Conservation (phyloP, 2,888 invertebrate species). For the Chloroclystis v-ata region DNA sequence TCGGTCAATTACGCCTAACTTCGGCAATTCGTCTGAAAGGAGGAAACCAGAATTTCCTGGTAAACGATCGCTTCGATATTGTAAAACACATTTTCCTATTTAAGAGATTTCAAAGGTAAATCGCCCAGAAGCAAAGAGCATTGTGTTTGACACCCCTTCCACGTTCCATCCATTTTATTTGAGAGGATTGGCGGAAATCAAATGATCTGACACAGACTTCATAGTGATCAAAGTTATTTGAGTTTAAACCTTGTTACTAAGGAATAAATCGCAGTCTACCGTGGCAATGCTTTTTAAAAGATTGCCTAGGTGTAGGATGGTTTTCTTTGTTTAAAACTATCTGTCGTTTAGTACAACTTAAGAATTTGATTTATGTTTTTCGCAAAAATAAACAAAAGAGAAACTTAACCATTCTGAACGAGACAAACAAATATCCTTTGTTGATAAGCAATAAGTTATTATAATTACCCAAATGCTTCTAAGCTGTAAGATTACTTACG, state of each 20-base stretch:
- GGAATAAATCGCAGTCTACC: slow-evolving; percentile 11
- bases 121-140: slow-evolving; percentile 18
- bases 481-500: no score
- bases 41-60: not conserved
- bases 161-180: slow-evolving; percentile 31
- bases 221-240: slow-evolving; percentile 11
- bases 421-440: no score
- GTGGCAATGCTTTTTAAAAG: slow-evolving; percentile 18
- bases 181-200: slow-evolving; percentile 32
- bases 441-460: no score
- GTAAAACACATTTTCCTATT: slow-evolving; percentile 5
- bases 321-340: slow-evolving; percentile 1
- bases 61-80: not conserved
- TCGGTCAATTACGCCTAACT: not conserved
- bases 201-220: slow-evolving; percentile 25
- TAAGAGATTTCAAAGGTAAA: slow-evolving; percentile 9
- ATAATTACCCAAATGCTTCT: no score
- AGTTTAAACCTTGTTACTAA: slow-evolving; percentile 15
- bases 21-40: not conserved
- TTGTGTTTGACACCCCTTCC: slow-evolving; percentile 30
- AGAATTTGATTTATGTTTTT: no score
- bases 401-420: no score
- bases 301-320: slow-evolving; percentile 11
- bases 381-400: no score
- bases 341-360: not conserved